A percentile compares a stretch with the other conserved stretches of the same genome.
Conservation (phyloP, 1,140 invertebrate genomes). For the Drosophila novamexicana region DNA sequence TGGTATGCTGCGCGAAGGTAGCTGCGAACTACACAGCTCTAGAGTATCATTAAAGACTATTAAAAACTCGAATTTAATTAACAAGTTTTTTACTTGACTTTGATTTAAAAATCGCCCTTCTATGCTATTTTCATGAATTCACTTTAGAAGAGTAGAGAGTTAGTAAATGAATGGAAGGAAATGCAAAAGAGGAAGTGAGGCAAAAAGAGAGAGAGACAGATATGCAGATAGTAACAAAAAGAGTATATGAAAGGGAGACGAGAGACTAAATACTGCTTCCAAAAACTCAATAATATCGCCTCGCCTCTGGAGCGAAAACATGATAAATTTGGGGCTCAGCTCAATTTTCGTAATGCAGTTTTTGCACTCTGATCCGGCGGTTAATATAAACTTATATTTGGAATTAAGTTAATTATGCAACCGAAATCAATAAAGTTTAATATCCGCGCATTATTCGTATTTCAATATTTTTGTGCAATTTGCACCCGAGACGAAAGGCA, state of each 20-base stretch:
- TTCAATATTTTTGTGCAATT: conserved; percentile 78
- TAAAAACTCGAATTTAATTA: not conserved
- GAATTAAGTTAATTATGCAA: conserved; percentile 73
- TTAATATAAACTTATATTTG: conserved; percentile 63
- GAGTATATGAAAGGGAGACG: not conserved
- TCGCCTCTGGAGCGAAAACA: conserved; percentile 3
- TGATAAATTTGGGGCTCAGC: not conserved
- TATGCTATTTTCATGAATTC: too few relatives aligned
- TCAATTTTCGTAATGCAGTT: conserved; percentile 23
- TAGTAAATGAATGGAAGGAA: too few relatives aligned
- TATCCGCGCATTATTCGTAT: conserved; percentile 61
- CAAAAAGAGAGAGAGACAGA: too few relatives aligned
- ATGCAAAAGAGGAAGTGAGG: too few relatives aligned
- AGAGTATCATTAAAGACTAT: not conserved
- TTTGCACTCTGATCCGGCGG: conserved; percentile 36
- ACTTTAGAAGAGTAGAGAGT: too few relatives aligned
- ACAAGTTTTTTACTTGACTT: too few relatives aligned
- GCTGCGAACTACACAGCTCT: not conserved
- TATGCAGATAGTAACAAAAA: not conserved
- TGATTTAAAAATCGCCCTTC: too few relatives aligned
- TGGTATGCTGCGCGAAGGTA: conserved; percentile 4
- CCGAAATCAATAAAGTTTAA: conserved; percentile 80
- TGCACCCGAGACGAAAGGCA: conserved; percentile 59
- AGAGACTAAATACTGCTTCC: too few relatives aligned
- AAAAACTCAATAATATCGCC: not conserved